phyloP scores from a whole-genome alignment of 2,888 invertebrate genomes.

The Mimas tiliae region DNA sequence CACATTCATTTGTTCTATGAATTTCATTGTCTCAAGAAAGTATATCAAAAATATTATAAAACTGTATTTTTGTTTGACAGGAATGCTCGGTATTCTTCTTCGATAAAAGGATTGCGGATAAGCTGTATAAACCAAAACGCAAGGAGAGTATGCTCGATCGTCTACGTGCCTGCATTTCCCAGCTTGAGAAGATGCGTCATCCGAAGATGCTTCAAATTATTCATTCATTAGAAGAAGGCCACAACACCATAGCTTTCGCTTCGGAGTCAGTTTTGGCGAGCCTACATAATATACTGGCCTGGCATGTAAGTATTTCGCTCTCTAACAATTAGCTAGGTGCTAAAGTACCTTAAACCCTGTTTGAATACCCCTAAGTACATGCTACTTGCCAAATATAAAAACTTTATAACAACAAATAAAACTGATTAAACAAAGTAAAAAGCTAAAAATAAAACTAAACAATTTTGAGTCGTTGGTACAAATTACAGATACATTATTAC shows the following conservation, averaged over 20 bases:
- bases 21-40: too few relatives aligned
- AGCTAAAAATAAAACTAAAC: too few relatives aligned
- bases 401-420: too few relatives aligned
- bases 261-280: conserved; percentile 95
- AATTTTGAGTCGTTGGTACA: too few relatives aligned
- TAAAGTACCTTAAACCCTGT: too few relatives aligned
- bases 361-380: too few relatives aligned
- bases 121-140: conserved; percentile 93
- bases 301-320: conserved; percentile 85
- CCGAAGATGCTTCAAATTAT: conserved; percentile 90
- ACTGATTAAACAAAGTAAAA: too few relatives aligned
- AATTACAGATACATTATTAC: too few relatives aligned
- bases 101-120: conserved; percentile 94
- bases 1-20: too few relatives aligned
- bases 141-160: conserved; percentile 96
- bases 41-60: background rate
- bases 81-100: conserved; percentile 95
- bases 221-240: conserved; percentile 91
- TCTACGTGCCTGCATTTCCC: conserved; percentile 90
- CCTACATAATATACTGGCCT: conserved; percentile 94
- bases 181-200: conserved; percentile 90
- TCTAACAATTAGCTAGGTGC: too few relatives aligned
- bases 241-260: conserved; percentile 96
- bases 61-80: conserved; percentile 70
- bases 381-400: too few relatives aligned